Base-by-base conservation (phyloP, 2,113 vertebrate genomes). In the Motacilla alba region DNA sequence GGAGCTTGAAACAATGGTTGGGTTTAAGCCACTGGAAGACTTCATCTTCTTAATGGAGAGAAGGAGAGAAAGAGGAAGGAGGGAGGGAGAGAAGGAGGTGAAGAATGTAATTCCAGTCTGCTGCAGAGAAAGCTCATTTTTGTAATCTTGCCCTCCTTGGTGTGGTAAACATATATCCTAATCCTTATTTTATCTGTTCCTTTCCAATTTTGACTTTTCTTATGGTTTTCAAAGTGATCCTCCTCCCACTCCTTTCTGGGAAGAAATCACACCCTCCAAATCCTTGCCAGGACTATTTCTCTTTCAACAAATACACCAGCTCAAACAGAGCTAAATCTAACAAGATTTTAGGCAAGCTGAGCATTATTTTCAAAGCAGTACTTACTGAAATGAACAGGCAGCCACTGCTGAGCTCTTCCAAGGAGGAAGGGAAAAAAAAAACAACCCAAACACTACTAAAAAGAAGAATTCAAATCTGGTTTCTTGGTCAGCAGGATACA, bases 361-460 rank as follows among this genome's bases (percentile, higher is more conserved):
- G 26, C 19, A 39, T 76, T 82, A 58, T 67, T 94, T 95, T 74
- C 39, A 68, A 80, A 93, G 33, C 14, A 72, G 76, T 77, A 96
- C 95, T 95, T 95, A 96, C 96, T 88, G 81, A 96, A 93, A 50
- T 55, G 75, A 96, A 67, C 13, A 55, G 9, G 37, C 69, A 95
- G 81, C 81, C 84, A 83, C 95, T 86, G 55, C 22, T 37, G 80
- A 75, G 78, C 75, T 90, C 37, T 94, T 88, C 86, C 76, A 84
- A 26, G 0, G 3, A 74, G 41, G 78, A 87, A 91, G 30, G 5
- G 8, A 50, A 35, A 35, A 16, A 39, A 26, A 8, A 11, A 21
- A 23, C 12, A 33, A 33, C 8, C 10, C 20, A 30, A 62, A 18
- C 8, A 23, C 35, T 11, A 37, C 2, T 13, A 27, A 43, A 53